Evolutionary conservation across 2,113 vertebrate genomes (phyloP).

Genomic region (Xiphophorus couchianus): DNA sequence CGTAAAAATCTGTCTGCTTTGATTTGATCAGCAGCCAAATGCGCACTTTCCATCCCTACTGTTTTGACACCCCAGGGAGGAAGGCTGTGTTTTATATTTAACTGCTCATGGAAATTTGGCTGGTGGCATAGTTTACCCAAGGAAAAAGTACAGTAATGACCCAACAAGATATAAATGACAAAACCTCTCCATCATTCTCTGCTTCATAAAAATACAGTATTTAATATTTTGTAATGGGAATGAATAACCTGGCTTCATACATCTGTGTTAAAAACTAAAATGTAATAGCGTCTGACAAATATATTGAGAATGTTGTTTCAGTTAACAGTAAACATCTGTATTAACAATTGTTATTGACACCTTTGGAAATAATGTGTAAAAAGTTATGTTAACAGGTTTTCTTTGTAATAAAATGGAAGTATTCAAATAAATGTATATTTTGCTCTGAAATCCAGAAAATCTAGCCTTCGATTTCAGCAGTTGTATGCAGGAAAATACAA

Average conservation of each 20-base stretch:
- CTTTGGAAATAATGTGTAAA: not conserved
- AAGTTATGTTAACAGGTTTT: not conserved
- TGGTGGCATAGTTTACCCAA: constrained; percentile 13
- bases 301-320: not conserved
- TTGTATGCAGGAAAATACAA: not conserved
- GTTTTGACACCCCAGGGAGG: constrained; percentile 19
- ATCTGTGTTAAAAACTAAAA: not conserved
- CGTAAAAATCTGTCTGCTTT: constrained; percentile 32
- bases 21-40: constrained; percentile 39
- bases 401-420: not conserved
- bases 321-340: not conserved
- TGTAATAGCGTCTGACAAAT: not conserved
- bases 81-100: constrained; percentile 39
- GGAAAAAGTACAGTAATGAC: constrained; percentile 41
- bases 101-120: constrained; percentile 50
- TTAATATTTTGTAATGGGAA: not conserved
- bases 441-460: not conserved
- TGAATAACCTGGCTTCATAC: not conserved
- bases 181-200: not conserved
- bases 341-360: not conserved
- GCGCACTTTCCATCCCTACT: constrained; percentile 39
- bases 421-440: too few species aligned
- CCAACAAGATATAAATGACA: not conserved
- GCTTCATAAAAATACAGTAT: not conserved
- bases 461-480: not conserved